These are phyloP conservation scores for Araneus ventricosus DNA, from an alignment of 1,140 invertebrate genomes.

Conservation along the genomic window DNA sequence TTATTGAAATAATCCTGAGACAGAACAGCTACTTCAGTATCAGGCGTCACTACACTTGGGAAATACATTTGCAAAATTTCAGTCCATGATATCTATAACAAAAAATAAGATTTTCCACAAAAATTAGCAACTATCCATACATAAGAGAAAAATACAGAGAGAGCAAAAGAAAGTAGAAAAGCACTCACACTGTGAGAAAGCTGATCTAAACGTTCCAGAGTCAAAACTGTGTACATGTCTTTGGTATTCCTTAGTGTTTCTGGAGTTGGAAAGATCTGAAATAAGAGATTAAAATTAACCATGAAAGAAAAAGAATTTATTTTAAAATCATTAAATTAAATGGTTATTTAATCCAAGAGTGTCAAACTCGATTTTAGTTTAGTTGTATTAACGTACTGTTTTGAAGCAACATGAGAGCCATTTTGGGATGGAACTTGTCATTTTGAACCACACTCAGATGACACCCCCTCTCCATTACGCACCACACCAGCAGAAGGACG, in stretches of 20 bases:
- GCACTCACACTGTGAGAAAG: slow-evolving; percentile 66
- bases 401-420: too few relatives aligned
- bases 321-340: too few relatives aligned
- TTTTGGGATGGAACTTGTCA: too few relatives aligned
- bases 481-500: too few relatives aligned
- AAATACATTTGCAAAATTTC: slow-evolving; percentile 83
- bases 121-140: neutral
- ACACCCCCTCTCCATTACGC: too few relatives aligned
- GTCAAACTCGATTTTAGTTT: too few relatives aligned
- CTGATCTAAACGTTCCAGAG: slow-evolving; percentile 76
- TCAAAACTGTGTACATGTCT: slow-evolving; percentile 45
- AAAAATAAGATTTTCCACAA: slow-evolving; percentile 53
- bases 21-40: slow-evolving; percentile 82
- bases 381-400: too few relatives aligned
- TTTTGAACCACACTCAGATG: too few relatives aligned
- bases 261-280: slow-evolving; percentile 49
- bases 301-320: too few relatives aligned
- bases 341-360: too few relatives aligned
- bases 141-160: neutral
- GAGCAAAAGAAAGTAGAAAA: neutral
- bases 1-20: slow-evolving; percentile 82
- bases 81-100: slow-evolving; percentile 82
- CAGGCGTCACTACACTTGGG: slow-evolving; percentile 81
- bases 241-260: slow-evolving; percentile 56
- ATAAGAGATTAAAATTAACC: neutral